Evolutionary conservation across 1,140 invertebrate genomes (phyloP).

Genomic region (Scaptomyza graminum): DNA sequence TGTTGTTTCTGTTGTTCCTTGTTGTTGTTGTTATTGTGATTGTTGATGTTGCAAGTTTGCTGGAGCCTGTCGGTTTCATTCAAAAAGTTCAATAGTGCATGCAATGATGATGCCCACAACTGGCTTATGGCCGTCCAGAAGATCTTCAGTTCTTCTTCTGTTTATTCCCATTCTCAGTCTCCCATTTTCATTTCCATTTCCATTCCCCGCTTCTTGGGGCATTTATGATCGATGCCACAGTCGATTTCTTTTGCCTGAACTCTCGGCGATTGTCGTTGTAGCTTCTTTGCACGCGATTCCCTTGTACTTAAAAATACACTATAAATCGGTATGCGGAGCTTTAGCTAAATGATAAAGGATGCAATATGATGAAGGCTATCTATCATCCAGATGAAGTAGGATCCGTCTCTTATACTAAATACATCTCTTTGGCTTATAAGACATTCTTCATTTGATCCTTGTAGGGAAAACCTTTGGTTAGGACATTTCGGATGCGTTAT

Average conservation of each 20-base stretch:
- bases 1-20: slow-evolving; percentile 22
- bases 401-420: too few relatives aligned
- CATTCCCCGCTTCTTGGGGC: slow-evolving; percentile 20
- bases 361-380: neutral
- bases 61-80: slow-evolving; percentile 75
- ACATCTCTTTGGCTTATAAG: too few relatives aligned
- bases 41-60: slow-evolving; percentile 37
- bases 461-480: neutral
- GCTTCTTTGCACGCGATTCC: slow-evolving; percentile 71
- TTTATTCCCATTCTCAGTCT: slow-evolving; percentile 36
- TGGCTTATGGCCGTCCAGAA: slow-evolving; percentile 34
- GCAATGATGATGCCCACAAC: slow-evolving; percentile 49
- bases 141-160: slow-evolving; percentile 34
- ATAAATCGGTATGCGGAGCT: too few relatives aligned
- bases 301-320: slow-evolving; percentile 50
- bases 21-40: slow-evolving; percentile 14
- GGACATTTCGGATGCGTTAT: neutral
- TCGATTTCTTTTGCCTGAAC: slow-evolving; percentile 66
- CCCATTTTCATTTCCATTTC: slow-evolving; percentile 5
- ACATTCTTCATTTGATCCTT: too few relatives aligned
- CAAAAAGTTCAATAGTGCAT: slow-evolving; percentile 81
- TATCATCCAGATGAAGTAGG: neutral
- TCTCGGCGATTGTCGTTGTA: slow-evolving; percentile 58
- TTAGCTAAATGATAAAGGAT: neutral
- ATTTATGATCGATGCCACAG: slow-evolving; percentile 78